phyloP scores from a whole-genome alignment of 92 coral and sea anemone genomes.

The Galaxea fascicularis region DNA sequence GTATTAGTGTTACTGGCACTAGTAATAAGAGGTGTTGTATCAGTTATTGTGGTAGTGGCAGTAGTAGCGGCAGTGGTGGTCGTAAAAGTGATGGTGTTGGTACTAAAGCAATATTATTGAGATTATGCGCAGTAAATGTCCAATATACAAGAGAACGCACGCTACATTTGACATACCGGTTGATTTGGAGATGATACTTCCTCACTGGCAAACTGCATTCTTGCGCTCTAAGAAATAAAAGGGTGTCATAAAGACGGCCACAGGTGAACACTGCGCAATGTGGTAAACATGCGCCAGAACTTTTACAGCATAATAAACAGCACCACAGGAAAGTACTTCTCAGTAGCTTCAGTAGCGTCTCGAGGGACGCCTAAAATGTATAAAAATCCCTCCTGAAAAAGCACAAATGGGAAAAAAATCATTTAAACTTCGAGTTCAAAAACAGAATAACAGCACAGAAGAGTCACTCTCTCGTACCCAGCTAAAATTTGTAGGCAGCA shows the following conservation, averaged over 20 bases:
- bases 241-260: neutral
- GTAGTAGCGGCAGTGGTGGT: too few species aligned
- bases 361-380: conserved; percentile 96
- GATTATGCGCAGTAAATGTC: too few species aligned
- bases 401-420: neutral
- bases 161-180: conserved; percentile 3
- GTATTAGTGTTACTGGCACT: too few species aligned
- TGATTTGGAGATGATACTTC: conserved; percentile 23
- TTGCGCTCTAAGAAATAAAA: conserved; percentile 44
- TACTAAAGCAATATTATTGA: too few species aligned
- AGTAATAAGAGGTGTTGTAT: too few species aligned
- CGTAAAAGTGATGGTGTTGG: too few species aligned
- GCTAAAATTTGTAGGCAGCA: conserved; percentile 94
- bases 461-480: conserved; percentile 73
- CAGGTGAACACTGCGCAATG: neutral
- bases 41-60: too few species aligned
- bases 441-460: neutral
- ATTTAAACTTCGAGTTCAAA: neutral
- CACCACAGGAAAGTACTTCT: neutral
- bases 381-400: conserved; percentile 93
- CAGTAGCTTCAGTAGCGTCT: conserved; percentile 72
- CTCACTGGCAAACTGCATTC: conserved; percentile 54
- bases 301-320: too few species aligned
- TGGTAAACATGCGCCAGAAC: too few species aligned
- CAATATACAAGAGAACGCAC: too few species aligned